These are phyloP conservation scores for Struthio camelus DNA, from an alignment of 2,113 vertebrate species.

Conservation along the genomic window DNA sequence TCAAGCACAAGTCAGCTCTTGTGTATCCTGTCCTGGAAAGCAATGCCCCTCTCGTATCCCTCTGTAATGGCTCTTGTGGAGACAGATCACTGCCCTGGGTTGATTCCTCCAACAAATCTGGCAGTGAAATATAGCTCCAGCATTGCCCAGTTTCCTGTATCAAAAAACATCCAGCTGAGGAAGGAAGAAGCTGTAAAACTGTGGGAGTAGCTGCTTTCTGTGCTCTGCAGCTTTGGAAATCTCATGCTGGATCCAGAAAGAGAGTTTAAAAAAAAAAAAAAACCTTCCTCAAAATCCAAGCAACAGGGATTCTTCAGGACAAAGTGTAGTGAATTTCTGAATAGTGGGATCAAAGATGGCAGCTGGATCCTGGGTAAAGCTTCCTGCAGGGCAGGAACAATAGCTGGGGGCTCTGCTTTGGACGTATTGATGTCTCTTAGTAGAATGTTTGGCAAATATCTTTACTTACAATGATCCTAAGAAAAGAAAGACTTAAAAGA, in stretches of 20 bases:
- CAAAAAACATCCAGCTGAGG: rapidly evolving
- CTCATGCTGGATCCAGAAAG: neutral
- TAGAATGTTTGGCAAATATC: neutral
- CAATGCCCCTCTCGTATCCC: rapidly evolving
- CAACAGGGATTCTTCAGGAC: neutral
- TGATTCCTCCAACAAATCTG: neutral
- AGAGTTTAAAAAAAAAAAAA: too few relatives aligned
- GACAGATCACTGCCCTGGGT: too few relatives aligned
- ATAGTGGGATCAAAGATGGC: neutral
- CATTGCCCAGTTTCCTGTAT: neutral
- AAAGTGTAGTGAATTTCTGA: neutral
- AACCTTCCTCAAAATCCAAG: neutral
- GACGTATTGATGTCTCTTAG: neutral
- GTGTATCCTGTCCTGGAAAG: too few relatives aligned
- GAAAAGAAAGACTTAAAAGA: neutral
- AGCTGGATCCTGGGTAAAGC: neutral
- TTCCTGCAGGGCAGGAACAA: neutral
- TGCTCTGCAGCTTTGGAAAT: neutral
- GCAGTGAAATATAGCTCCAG: neutral
- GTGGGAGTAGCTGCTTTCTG: neutral
- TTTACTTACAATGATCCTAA: neutral
- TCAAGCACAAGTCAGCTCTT: neutral
- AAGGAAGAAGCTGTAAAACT: neutral
- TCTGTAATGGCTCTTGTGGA: neutral
- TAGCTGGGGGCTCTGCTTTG: neutral